A percentile compares a stretch with the other conserved stretches of the same genome.
Conservation (phyloP, 2,888 invertebrate genomes). For the Mythimna ferrago region DNA sequence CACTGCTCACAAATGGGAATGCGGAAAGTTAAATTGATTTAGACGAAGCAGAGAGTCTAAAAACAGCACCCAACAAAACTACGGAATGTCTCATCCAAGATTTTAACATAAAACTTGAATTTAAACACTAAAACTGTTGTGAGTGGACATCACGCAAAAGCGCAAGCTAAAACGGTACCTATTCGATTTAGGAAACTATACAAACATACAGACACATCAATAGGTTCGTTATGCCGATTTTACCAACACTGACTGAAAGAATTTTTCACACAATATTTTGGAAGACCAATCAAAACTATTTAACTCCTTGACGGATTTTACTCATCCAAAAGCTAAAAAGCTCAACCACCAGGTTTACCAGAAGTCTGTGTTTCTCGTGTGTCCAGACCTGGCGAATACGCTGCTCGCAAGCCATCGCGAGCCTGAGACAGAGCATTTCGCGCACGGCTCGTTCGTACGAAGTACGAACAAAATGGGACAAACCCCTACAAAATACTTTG, state of each 20-base stretch:
- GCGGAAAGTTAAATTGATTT: constrained; percentile 31
- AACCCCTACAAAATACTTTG: too few relatives aligned
- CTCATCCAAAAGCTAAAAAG: neutral
- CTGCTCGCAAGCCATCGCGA: too few relatives aligned
- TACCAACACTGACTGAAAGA: neutral
- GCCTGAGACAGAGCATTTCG: too few relatives aligned
- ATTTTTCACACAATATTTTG: neutral
- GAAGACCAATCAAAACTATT: neutral
- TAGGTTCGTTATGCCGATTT: neutral
- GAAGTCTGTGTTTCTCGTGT: neutral
- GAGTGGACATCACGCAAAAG: neutral
- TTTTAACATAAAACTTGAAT: neutral
- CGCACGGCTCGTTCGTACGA: too few relatives aligned
- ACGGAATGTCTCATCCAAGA: neutral
- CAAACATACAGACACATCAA: neutral
- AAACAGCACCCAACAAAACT: neutral
- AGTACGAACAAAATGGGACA: too few relatives aligned
- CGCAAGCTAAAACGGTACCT: neutral
- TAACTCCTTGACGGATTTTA: neutral
- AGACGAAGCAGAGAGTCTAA: neutral
- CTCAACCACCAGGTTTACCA: too few relatives aligned
- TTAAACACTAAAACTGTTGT: constrained; percentile 7
- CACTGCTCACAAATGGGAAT: constrained; percentile 2
- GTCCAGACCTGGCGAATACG: too few relatives aligned
- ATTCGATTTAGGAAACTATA: neutral